Base-by-base conservation (phyloP, 1,140 invertebrate species). In the Pseudomyrmex cubaensis region DNA sequence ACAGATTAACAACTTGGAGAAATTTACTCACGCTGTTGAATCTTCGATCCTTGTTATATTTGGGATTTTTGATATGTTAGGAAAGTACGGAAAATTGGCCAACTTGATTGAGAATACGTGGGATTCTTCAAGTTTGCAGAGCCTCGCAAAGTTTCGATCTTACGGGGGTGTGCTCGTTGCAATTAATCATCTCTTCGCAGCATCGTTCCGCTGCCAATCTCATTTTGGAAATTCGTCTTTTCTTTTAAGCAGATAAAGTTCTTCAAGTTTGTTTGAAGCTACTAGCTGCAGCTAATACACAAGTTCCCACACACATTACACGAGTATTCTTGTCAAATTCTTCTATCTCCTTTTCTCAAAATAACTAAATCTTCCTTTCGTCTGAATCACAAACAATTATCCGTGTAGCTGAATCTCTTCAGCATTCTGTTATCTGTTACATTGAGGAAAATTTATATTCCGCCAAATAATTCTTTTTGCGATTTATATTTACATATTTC, bases 71-170 rank as follows among this genome's bases (percentile, higher is more conserved):
- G 10, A 46, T 57, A 73, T 46, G 12, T 20, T 12, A 5, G 1
- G 1, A 80, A 70, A 3, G 4, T 20, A n/a, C 5, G n/a, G 5
- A 62, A 25, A 5, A 82, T 62, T 13, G 10, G 4, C 12, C 35
- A 20, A 57, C 17, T 64, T 15, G 35, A 9, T 50, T 13, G 46
- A 22, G 35, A 25, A 83, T 52, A 83, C 10, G 59, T 64, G 35
- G 25, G 17, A 83, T 76, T 83, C 46, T 59, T 77, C 7, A 78
- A 70, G 7, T 57, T 78, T 69, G 35, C 54, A 78, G 48, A 35
- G 2, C 50, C 8, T 1, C 7, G 7, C n/a, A 15, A 56, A n/a
- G 50, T 13, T 78, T 46, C 15, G 7, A 35, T 78, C 44, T 72
- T 25, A 7, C 54, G 2, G 4, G 2, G 46, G 7, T 20, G 25